Evolutionary conservation across 2,888 invertebrate species (phyloP).

Genomic region (Cryptophagus acutangulus): DNA sequence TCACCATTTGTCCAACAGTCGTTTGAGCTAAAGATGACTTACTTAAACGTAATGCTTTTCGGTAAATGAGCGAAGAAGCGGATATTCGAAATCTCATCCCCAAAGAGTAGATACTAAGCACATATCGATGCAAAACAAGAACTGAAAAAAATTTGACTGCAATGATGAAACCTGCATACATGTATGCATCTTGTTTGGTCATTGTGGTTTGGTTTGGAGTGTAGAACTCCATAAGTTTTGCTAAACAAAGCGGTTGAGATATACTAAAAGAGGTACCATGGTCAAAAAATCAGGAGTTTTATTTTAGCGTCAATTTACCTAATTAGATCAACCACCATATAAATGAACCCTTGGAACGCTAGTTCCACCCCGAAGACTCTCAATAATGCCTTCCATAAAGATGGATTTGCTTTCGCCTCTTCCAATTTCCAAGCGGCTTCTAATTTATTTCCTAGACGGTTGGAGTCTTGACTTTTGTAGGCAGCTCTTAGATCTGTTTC

Average conservation of each 20-base stretch:
- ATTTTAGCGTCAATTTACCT: slow-evolving; percentile 21
- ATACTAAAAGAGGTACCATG: too few species aligned
- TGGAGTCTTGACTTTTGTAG: slow-evolving; percentile 47
- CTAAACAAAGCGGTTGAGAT: slow-evolving; percentile 28
- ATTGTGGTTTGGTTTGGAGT: slow-evolving; percentile 46
- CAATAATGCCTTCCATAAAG: slow-evolving; percentile 32
- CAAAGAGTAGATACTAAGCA: slow-evolving; percentile 75
- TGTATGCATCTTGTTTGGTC: slow-evolving; percentile 58
- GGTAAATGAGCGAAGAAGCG: slow-evolving; percentile 75
- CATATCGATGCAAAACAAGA: slow-evolving; percentile 67
- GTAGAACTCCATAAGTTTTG: slow-evolving; percentile 57
- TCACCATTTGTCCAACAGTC: slow-evolving; percentile 55
- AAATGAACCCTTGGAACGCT: slow-evolving; percentile 20
- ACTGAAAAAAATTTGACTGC: too few species aligned
- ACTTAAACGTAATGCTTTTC: slow-evolving; percentile 64
- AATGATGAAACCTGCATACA: slow-evolving; percentile 70
- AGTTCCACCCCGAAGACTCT: slow-evolving; percentile 31
- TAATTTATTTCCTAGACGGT: slow-evolving; percentile 44
- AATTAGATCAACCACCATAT: slow-evolving; percentile 18
- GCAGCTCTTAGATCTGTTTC: slow-evolving; percentile 50
- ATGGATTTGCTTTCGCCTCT: slow-evolving; percentile 27
- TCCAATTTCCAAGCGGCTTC: slow-evolving; percentile 39
- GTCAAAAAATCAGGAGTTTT: slow-evolving; percentile 6
- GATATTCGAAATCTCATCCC: slow-evolving; percentile 82
- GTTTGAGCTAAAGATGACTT: slow-evolving; percentile 79